These are phyloP conservation scores for Drosophila ohnishii DNA, from an alignment of 1,140 invertebrate genomes.

Conservation along the genomic window DNA sequence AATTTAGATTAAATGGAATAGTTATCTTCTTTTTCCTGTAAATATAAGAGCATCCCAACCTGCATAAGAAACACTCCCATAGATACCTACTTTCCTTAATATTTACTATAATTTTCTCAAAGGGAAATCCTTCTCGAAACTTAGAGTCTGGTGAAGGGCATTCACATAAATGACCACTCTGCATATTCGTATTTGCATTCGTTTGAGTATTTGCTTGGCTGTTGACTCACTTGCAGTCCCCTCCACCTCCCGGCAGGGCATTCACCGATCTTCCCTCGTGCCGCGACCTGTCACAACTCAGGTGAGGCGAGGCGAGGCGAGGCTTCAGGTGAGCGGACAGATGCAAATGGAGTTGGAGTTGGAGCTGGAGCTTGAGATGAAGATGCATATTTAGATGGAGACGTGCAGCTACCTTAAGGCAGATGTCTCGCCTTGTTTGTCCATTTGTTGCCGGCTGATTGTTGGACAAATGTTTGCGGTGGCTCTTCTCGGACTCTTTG, in stretches of 20 bases:
- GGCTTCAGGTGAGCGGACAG: constrained; percentile 25
- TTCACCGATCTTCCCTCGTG: constrained; percentile 32
- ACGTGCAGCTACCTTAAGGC: constrained; percentile 1
- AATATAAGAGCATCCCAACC: not conserved
- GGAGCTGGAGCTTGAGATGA: not conserved
- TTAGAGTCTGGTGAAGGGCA: constrained; percentile 30
- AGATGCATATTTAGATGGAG: constrained; percentile 8
- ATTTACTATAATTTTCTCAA: not conserved
- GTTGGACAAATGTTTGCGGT: constrained; percentile 49
- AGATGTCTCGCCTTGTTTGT: constrained; percentile 37
- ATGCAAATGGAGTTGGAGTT: constrained; percentile 1
- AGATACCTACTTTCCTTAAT: not conserved
- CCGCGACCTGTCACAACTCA: constrained; percentile 44
- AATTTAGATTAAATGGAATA: no score
- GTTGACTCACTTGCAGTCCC: constrained; percentile 31
- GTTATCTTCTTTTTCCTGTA: not conserved
- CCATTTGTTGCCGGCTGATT: constrained; percentile 34
- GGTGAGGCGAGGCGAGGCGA: constrained; percentile 17
- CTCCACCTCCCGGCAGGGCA: constrained; percentile 23
- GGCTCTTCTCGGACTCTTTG: constrained; percentile 36
- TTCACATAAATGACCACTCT: constrained; percentile 26
- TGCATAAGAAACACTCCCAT: not conserved
- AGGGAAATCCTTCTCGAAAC: constrained; percentile 3
- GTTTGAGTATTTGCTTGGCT: constrained; percentile 19
- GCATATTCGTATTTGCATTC: constrained; percentile 37